phyloP scores from a whole-genome alignment of 2,888 invertebrate genomes.

The Eumacrocentrus americanus region DNA sequence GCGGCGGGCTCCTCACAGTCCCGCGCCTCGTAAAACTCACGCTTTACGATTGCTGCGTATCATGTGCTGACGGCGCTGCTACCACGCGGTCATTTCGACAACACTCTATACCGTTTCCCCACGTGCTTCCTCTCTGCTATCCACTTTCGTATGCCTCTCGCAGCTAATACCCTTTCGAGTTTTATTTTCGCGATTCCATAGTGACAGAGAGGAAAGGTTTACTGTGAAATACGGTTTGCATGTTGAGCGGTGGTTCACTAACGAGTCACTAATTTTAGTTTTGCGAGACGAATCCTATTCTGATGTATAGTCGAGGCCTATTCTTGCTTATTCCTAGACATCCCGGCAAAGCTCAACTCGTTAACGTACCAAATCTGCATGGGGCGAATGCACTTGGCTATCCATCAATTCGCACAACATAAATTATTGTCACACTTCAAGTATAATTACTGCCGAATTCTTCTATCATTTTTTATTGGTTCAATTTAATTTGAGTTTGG shows the following conservation, averaged over 20 bases:
- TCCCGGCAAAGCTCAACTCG: neutral
- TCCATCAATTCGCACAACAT: neutral
- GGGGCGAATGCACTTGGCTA: neutral
- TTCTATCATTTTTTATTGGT: too few species aligned
- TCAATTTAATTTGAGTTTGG: too few species aligned
- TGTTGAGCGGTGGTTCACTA: neutral
- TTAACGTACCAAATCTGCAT: neutral
- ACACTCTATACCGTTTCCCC: constrained; percentile 28
- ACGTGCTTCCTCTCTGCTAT: constrained; percentile 25
- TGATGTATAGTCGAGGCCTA: constrained; percentile 20
- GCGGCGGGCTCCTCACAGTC: constrained; percentile 26
- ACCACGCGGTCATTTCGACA: constrained; percentile 40
- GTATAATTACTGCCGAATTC: too few species aligned
- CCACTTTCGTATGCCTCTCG: neutral
- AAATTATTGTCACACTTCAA: too few species aligned
- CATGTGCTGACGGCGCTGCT: constrained; percentile 50
- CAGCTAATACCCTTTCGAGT: too few species aligned
- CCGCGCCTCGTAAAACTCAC: constrained; percentile 57
- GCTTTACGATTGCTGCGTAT: constrained; percentile 60
- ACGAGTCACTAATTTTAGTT: constrained; percentile 26
- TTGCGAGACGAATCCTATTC: constrained; percentile 16
- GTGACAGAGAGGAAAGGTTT: too few species aligned
- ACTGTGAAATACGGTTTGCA: neutral
- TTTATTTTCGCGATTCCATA: too few species aligned
- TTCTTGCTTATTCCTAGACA: constrained; percentile 12